Conservation (phyloP, 2,797 vertebrate genomes). For the Myiotriccus ornatus region DNA sequence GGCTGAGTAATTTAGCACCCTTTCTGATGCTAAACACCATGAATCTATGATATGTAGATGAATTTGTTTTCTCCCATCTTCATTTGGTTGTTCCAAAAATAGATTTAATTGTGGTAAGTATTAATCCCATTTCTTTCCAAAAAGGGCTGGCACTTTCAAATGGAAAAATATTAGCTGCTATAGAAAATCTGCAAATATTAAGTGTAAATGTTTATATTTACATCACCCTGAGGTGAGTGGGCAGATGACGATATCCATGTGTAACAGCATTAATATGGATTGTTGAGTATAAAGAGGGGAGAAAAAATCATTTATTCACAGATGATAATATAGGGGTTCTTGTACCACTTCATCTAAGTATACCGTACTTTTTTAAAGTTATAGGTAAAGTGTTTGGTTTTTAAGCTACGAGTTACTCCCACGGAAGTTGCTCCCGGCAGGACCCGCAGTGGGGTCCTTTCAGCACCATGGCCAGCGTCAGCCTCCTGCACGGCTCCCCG, state of each 20-base stretch:
- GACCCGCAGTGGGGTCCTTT: rapidly evolving
- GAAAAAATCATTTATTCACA: not conserved
- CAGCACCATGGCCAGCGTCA: not conserved
- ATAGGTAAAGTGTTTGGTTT: rapidly evolving
- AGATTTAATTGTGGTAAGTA: not conserved
- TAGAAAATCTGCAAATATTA: not conserved
- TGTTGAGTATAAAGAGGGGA: not conserved
- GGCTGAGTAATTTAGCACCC: not conserved
- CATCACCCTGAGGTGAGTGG: not conserved
- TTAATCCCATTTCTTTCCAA: not conserved
- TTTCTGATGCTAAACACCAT: not conserved
- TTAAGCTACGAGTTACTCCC: rapidly evolving
- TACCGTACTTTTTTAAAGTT: not conserved
- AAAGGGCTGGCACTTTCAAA: not conserved
- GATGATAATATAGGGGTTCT: not conserved
- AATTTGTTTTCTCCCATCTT: not conserved
- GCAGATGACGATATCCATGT: not conserved
- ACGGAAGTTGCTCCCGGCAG: rapidly evolving
- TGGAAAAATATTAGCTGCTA: not conserved
- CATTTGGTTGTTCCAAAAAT: conserved; percentile 16
- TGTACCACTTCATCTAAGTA: not conserved
- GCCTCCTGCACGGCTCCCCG: rapidly evolving
- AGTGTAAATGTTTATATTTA: conserved; percentile 23
- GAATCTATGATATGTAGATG: not conserved
- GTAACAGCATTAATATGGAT: not conserved